Conservation (phyloP, 2,113 vertebrate species). For the Microcebus murinus region DNA sequence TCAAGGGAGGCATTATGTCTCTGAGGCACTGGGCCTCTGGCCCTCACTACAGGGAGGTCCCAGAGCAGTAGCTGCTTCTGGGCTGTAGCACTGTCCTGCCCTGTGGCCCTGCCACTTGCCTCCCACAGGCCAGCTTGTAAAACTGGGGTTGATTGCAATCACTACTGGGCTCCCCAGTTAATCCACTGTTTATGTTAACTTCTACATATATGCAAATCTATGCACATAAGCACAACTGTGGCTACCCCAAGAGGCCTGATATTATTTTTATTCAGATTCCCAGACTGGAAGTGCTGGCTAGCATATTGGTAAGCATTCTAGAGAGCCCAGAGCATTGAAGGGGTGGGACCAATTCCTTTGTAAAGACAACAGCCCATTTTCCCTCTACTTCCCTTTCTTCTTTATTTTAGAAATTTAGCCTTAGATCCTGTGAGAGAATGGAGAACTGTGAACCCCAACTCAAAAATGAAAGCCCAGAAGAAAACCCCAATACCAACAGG, state of each 20-base stretch:
- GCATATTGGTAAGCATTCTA: not conserved
- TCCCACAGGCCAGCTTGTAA: not conserved
- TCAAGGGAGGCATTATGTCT: not conserved
- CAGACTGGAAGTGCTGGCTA: not conserved
- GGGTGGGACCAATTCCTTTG: not conserved
- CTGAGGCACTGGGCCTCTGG: not conserved
- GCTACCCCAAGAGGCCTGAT: not conserved
- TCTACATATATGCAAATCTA: slow-evolving; percentile 7
- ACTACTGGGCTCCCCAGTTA: not conserved
- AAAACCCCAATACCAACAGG: not conserved
- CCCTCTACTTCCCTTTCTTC: not conserved
- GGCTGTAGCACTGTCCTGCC: not conserved
- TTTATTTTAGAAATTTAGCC: slow-evolving; percentile 32
- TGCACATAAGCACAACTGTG: not conserved
- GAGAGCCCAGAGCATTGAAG: not conserved
- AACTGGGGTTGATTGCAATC: not conserved
- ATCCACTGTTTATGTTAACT: not conserved
- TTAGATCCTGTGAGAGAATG: not conserved
- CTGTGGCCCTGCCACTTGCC: not conserved
- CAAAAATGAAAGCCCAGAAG: slow-evolving; percentile 47
- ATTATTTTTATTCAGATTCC: slow-evolving; percentile 50
- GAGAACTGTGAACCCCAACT: slow-evolving; percentile 34
- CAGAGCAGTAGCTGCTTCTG: not conserved
- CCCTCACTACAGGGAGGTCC: not conserved
- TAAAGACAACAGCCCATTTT: not conserved